Evolutionary conservation across 2,888 invertebrate genomes (phyloP), one percentile per base, ranked within the genome.

Genomic region (Chouioia cunea): DNA sequence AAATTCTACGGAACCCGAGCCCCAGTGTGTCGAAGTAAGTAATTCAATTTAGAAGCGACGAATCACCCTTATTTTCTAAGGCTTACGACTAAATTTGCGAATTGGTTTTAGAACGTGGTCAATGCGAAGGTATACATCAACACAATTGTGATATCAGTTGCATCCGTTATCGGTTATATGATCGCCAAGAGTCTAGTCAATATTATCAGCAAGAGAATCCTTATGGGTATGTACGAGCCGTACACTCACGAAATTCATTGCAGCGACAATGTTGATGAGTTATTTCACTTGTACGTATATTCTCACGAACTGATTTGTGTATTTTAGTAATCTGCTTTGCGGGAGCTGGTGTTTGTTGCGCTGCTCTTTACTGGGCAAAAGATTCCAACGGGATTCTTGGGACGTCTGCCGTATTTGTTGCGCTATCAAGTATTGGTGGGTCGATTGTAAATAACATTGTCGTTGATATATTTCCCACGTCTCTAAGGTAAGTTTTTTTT

Each of bases 101-200:
- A 15, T 56, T 16, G 36, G 18, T 23, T 60, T 53, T 23, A 73
- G 70, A 67, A 70, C 36, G 48, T 70, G 36, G 88, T 90, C 0
- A 88, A 90, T 77, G 75, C 81, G 14, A 86, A 88, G 59, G 91
- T 92, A 8, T 93, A 93, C 76, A 86, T 91, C 4, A 93, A 93
- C 81, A 91, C 91, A 18, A 90, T 91, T 0, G 89, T 91, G 1
- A 91, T 93, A 0, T 90, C 92, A 0, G 81, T 88, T 0, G 89
- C 90, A 0, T 89, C 91, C 0, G 87, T 92, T 2, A 80, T 90
- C 22, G 90, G 91, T 0, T 93, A 91, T 77, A 86, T 90, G 0
- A 84, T 92, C 53, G 92, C 89, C 8, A 88, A 88, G 36, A 81
- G 81, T n/a, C 77, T 90, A 10, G 86, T 90, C 18, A 88, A 88